A percentile compares a stretch with the other conserved stretches of the same genome.
phyloP scores from a whole-genome alignment of 2,797 vertebrate species.

The Anas bahamensis region DNA sequence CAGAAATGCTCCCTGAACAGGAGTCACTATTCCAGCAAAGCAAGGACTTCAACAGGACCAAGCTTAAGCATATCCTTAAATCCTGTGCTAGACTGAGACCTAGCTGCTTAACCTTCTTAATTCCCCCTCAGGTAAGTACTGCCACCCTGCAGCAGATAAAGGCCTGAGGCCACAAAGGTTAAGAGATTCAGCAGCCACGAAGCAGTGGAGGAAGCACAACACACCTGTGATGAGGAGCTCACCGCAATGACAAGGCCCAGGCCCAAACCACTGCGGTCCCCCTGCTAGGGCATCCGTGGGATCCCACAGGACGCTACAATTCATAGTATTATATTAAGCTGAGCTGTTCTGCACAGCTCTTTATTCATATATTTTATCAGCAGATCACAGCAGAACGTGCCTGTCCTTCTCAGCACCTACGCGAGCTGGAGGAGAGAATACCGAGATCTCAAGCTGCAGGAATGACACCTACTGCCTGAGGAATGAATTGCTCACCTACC shows the following conservation, averaged over 20 bases:
- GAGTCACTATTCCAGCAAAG: not conserved
- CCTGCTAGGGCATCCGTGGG: not conserved
- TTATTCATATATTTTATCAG: not conserved
- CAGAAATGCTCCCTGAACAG: not conserved
- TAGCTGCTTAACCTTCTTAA: not conserved
- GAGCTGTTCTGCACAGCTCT: not conserved
- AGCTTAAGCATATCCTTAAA: slow-evolving; percentile 14
- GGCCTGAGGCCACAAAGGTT: not conserved
- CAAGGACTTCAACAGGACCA: not conserved
- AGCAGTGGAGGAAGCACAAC: not conserved
- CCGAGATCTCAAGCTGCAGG: slow-evolving; percentile 49
- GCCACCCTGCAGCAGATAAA: not conserved
- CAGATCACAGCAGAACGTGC: not conserved
- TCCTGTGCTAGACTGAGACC: slow-evolving; percentile 19
- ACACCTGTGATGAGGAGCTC: not conserved
- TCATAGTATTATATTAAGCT: fast-evolving
- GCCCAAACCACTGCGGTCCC: not conserved
- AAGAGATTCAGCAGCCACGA: not conserved
- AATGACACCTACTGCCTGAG: slow-evolving; percentile 68
- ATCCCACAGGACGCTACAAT: fast-evolving
- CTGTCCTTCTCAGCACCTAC: not conserved
- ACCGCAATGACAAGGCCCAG: not conserved
- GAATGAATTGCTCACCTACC: slow-evolving; percentile 52
- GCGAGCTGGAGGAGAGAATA: not conserved
- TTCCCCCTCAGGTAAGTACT: not conserved